phyloP scores from a whole-genome alignment of 2,888 invertebrate species.

The Julus scandinavius region DNA sequence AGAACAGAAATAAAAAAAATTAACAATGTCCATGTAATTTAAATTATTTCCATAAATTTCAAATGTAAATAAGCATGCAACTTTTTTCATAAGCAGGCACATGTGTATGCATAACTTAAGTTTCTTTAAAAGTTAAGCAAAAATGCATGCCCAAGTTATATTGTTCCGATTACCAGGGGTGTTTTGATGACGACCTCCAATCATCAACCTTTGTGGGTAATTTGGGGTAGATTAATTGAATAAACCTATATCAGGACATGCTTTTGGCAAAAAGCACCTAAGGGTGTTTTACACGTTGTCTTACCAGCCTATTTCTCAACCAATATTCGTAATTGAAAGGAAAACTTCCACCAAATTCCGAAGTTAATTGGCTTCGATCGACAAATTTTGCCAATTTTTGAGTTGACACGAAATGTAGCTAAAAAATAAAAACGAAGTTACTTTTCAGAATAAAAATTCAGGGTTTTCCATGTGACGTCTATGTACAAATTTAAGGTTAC shows the following conservation, averaged over 20 bases:
- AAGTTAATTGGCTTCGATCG: constrained; percentile 76
- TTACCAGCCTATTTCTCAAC: constrained; percentile 80
- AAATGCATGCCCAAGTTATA: too few species aligned
- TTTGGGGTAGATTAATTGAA: background rate
- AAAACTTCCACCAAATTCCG: constrained; percentile 78
- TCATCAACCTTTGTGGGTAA: background rate
- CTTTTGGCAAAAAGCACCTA: background rate
- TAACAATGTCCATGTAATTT: constrained; percentile 54
- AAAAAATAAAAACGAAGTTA: constrained; percentile 62
- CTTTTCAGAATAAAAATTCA: constrained; percentile 31
- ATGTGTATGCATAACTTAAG: too few species aligned
- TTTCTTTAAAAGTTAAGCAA: too few species aligned
- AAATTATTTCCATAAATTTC: too few species aligned
- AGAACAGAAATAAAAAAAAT: constrained; percentile 56
- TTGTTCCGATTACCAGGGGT: too few species aligned
- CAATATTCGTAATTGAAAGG: constrained; percentile 79
- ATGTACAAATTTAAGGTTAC: too few species aligned
- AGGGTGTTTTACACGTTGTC: background rate
- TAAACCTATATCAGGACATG: background rate
- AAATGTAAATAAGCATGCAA: too few species aligned
- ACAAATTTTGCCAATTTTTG: constrained; percentile 77
- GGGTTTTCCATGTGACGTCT: background rate
- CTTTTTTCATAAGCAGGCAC: too few species aligned
- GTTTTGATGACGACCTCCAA: too few species aligned
- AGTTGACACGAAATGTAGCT: constrained; percentile 78